Conservation (phyloP, 2,797 vertebrate species). For the Momotus momota region DNA sequence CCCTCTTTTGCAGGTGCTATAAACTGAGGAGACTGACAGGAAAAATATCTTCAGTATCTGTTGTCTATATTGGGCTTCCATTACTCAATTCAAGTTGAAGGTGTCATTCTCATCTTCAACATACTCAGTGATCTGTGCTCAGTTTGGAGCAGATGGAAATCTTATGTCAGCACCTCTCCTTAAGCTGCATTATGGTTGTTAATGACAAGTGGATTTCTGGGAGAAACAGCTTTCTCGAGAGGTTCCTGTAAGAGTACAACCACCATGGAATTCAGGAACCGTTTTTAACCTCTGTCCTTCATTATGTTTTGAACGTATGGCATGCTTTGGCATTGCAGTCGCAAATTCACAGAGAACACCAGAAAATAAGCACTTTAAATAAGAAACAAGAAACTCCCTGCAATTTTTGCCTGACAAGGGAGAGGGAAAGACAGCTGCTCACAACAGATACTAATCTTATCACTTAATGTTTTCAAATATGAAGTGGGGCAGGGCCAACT, state of each 20-base stretch:
- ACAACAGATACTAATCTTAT: not conserved
- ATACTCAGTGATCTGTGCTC: not conserved
- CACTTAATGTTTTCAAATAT: not conserved
- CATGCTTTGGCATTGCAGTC: not conserved
- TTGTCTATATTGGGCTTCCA: not conserved
- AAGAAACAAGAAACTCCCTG: not conserved
- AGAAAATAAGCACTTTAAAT: not conserved
- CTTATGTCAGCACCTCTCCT: conserved; percentile 39
- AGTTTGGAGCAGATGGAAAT: conserved; percentile 38
- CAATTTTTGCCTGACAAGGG: not conserved
- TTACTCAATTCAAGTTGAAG: conserved; percentile 12
- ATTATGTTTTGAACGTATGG: not conserved
- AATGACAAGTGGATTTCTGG: conserved; percentile 22
- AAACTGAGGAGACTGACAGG: not conserved
- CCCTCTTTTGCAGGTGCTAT: not conserved
- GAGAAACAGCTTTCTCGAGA: conserved; percentile 20
- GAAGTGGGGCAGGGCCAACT: not conserved
- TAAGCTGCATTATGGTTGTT: conserved; percentile 30
- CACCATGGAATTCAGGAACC: not conserved
- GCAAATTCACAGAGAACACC: not conserved
- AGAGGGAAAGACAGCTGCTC: not conserved
- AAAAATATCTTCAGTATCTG: not conserved
- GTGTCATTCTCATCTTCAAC: not conserved
- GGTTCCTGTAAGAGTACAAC: not conserved
- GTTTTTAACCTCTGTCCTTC: not conserved